A percentile compares a stretch with the other conserved stretches of the same genome.
These are phyloP conservation scores for Leucania comma DNA, from an alignment of 2,888 invertebrate species.

Conservation along the genomic window DNA sequence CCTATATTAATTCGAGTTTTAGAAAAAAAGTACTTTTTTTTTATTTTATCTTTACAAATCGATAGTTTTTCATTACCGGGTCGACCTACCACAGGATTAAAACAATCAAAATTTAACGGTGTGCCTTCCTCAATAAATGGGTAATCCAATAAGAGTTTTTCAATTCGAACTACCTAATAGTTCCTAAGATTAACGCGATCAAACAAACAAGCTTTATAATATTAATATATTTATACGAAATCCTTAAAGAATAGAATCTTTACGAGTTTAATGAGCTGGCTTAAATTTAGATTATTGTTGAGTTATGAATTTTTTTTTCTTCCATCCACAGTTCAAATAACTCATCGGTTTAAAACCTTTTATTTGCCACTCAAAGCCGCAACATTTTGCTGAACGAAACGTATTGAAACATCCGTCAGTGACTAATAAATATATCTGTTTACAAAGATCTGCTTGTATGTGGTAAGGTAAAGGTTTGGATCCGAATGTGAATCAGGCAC, in stretches of 20 bases:
- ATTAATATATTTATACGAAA: neutral
- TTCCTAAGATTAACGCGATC: too few relatives aligned
- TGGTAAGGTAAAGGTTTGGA: conserved; percentile 38
- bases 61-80: too few relatives aligned
- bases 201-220: too few relatives aligned
- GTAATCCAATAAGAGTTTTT: too few relatives aligned
- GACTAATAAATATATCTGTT: conserved; percentile 35
- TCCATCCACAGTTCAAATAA: conserved; percentile 13
- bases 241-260: neutral
- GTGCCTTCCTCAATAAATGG: too few relatives aligned
- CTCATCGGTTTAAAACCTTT: conserved; percentile 1
- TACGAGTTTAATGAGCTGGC: neutral
- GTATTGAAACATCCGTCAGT: conserved; percentile 44
- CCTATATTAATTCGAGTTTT: too few relatives aligned
- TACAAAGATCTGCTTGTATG: conserved; percentile 41
- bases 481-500: conserved; percentile 54
- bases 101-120: too few relatives aligned
- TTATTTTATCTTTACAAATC: too few relatives aligned
- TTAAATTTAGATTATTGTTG: neutral
- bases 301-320: neutral
- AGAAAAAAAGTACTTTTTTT: too few relatives aligned
- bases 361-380: conserved; percentile 12
- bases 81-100: too few relatives aligned
- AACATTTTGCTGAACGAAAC: conserved; percentile 14
- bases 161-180: too few relatives aligned